Evolutionary conservation across 2,797 vertebrate species (phyloP), one percentile per base, ranked within the genome.

Genomic region (Babyrousa celebensis): DNA sequence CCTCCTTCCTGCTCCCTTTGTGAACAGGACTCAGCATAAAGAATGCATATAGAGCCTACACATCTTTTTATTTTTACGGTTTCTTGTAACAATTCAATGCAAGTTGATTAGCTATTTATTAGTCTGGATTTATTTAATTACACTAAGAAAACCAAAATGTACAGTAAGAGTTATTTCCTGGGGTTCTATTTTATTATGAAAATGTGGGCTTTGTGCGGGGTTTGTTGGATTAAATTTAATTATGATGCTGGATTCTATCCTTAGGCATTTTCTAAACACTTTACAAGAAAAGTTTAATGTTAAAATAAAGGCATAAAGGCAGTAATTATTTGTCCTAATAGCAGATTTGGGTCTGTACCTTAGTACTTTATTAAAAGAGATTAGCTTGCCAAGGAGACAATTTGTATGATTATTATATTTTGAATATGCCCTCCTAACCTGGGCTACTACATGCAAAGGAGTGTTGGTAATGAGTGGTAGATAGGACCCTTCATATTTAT

Each of bases 321-420:
- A 88, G 25, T 72, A 93, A 97, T 93, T 93, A 89, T 97, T 96
- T 97, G 96, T 95, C 54, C 80, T 92, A 78, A 96, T 95, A 88
- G 48, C 16, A 96, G 80, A 87, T 88, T 62, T 88, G n/a, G 92
- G 40, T 92, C 67, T 89, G 21, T 74, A 95, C 40, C 23, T 97
- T 97, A 82, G 36, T 70, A 78, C 20, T 82, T 86, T 78, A 67
- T 54, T 82, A 91, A 27, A 90, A 82, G 65, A 96, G 48, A 87
- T 92, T 92, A 95, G 40, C 67, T 94, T 89, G 32, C 63, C 62
- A 93, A 87, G 60, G 65, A 95, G 56, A 94, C 32, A 84, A 86
- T 94, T 93, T 94, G 40, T 89, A 58, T 89, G 77, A 95, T 94
- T 96, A 94, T 95, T 95, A 58, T 91, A 77, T 93, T 96, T 95